Base-by-base conservation (phyloP, 2,113 vertebrate genomes). In the Neotoma lepida region DNA sequence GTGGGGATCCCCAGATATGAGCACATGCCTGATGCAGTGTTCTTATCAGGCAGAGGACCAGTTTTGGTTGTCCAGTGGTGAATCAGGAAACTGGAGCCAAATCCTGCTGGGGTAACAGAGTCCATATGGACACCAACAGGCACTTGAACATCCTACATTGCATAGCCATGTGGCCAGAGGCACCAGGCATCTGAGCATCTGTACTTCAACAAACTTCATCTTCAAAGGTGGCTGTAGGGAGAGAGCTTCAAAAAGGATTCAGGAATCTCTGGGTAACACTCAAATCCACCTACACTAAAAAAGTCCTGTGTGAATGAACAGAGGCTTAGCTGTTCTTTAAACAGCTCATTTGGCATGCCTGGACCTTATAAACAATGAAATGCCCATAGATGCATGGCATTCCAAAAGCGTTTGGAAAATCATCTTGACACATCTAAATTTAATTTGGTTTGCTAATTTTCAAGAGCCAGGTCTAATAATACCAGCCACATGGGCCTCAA, bases 361-460 rank as follows among this genome's bases (percentile, higher is more conserved):
- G 73, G 73, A 78, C 41, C 51, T 51, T 73, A 82, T 90, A 78
- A 93, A 89, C 84, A 80, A 88, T 22, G n/a, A 88, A 35, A 81
- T 41, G 33, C 24, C 70, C 13, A 9, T n/a, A 80, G 87, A 85
- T 88, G 41, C 56, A 63, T 88, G 64, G 54, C 41, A 5, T 46
- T 77, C 35, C 82, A 86, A 81, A 95, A 85, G 20, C 41, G 81
- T 89, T 91, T 88, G 44, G 41, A 88, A 91, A 61, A 90, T 58
- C 46, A 77, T 92, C 46, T 94, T 90, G 66, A 96, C 51, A 91
- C 51, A 94, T 51, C 85, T 93, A 91, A 81, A 96, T 96, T 92
- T 78, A 87, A 86, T 96, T 91, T 90, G 85, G 81, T 41, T 96
- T 96, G 63, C 85, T 87, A 88, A 78, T 89, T 96, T 91, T 92